A percentile compares a stretch with the other conserved stretches of the same genome.
phyloP scores from a whole-genome alignment of 2,888 invertebrate species.

The Tholera decimalis region DNA sequence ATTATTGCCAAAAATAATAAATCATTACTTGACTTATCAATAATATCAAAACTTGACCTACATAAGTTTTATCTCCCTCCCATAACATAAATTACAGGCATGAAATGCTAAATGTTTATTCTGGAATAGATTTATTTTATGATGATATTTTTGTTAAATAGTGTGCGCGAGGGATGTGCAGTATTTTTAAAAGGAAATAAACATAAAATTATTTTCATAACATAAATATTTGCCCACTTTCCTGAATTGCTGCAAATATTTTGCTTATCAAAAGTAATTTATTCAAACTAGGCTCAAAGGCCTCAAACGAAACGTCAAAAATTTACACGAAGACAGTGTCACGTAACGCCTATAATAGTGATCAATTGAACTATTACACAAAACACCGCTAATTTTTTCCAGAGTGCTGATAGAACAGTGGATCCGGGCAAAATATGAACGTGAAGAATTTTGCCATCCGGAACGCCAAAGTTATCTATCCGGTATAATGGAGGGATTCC shows the following conservation, averaged over 20 bases:
- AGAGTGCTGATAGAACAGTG: constrained; percentile 97
- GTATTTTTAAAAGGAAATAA: constrained; percentile 18
- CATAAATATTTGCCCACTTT: constrained; percentile 8
- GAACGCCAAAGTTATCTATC: constrained; percentile 95
- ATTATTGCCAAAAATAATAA: constrained; percentile 52
- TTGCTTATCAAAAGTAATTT: too few species aligned
- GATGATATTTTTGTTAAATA: background rate
- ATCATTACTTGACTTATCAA: constrained; percentile 61
- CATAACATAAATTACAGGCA: constrained; percentile 54
- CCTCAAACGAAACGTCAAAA: too few species aligned
- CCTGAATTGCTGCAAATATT: background rate
- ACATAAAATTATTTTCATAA: constrained; percentile 12
- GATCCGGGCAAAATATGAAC: constrained; percentile 97
- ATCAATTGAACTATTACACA: background rate
- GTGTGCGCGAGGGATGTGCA: too few species aligned
- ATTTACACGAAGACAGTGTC: too few species aligned
- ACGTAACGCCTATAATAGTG: too few species aligned
- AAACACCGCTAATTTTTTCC: constrained; percentile 66
- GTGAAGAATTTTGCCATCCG: constrained; percentile 96
- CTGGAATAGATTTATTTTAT: constrained; percentile 5
- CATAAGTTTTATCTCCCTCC: constrained; percentile 67
- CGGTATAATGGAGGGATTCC: constrained; percentile 96
- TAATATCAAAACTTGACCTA: constrained; percentile 73
- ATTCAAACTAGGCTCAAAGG: too few species aligned
- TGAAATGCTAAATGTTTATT: constrained; percentile 55